Evolutionary conservation across 2,888 invertebrate species (phyloP).

Genomic region (Gymnoscelis rufifasciata): DNA sequence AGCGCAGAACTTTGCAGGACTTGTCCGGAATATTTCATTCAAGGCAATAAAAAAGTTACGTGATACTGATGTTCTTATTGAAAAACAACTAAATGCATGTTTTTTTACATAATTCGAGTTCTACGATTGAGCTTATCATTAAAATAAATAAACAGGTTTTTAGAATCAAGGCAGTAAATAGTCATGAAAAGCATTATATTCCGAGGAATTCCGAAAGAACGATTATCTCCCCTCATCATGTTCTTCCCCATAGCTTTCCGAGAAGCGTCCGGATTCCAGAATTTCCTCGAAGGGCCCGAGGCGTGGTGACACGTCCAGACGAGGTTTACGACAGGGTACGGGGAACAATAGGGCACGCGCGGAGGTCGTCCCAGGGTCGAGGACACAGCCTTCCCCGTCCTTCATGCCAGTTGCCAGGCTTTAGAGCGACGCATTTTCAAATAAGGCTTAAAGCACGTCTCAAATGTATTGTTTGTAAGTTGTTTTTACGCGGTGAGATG

Average conservation of each 20-base stretch:
- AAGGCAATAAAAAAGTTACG: constrained; percentile 25
- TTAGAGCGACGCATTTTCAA: constrained; percentile 25
- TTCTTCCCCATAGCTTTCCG: constrained; percentile 14
- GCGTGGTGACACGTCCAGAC: constrained; percentile 24
- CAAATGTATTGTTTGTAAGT: constrained; percentile 15
- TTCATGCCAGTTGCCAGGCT: constrained; percentile 41
- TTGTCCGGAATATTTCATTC: constrained; percentile 34
- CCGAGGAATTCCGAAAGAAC: not conserved
- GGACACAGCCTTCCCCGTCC: constrained; percentile 65
- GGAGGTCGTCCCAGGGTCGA: constrained; percentile 63
- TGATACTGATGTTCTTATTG: not conserved
- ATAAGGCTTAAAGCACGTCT: constrained; percentile 22
- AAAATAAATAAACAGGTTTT: no score
- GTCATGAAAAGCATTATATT: not conserved
- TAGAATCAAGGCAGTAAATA: not conserved
- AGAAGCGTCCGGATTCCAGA: constrained; percentile 17
- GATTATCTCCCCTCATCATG: constrained; percentile 9
- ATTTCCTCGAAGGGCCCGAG: constrained; percentile 26
- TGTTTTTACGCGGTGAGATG: constrained; percentile 7
- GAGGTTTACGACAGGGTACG: constrained; percentile 44
- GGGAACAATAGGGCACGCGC: constrained; percentile 66
- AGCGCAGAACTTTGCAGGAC: constrained; percentile 33
- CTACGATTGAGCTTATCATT: no score
- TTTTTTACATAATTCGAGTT: not conserved
- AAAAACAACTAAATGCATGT: not conserved